Evolutionary conservation across 1,140 invertebrate genomes (phyloP), one percentile per base, ranked within the genome.

Genomic region (Bombus consobrinus): DNA sequence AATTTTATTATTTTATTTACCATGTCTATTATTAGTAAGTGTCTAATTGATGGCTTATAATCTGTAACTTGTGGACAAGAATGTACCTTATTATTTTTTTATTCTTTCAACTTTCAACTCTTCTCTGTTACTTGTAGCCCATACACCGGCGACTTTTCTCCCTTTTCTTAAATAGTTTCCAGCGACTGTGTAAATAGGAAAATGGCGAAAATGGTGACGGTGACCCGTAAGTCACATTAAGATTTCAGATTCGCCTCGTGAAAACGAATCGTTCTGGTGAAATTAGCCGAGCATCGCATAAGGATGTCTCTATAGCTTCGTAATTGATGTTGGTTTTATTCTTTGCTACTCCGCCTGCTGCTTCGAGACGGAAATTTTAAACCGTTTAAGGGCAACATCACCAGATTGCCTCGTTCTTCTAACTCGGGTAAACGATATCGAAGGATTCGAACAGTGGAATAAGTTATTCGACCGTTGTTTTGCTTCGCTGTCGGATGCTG

Each of bases 81-180:
- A 53, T 53, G 1, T 22, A 22, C 18, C 15, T 47, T 6, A 47
- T 64, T 32, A 9, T 32, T 64, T 32, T n/a, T n/a, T 64, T 32
- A n/a, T 32, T 64, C 25, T 59, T 59, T 37, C 8, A 22, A 34
- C 18, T 69, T 34, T 32, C 18, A 18, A 18, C 5, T 18, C 15
- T 18, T n/a, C 25, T 28, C 32, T 22, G 47, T 8, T 5, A 13
- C 53, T 68, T 32, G 41, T 53, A 64, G 15, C 25, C 59, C 34
- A 66, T n/a, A 75, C 81, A 9, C 5, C 25, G 15, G 9, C 3
- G 71, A 37, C 18, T 53, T 68, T 83, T 68, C 62, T 53, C 72
- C 18, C 34, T 66, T 83, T 82, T 32, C 25, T 72, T 75, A 83
- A 83, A 83, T 76, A 83, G 43, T 76, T 83, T 57, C 62, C 62